Evolutionary conservation across 2,888 invertebrate genomes (phyloP), one percentile per base, ranked within the genome.

Genomic region (Pandemis heparana): DNA sequence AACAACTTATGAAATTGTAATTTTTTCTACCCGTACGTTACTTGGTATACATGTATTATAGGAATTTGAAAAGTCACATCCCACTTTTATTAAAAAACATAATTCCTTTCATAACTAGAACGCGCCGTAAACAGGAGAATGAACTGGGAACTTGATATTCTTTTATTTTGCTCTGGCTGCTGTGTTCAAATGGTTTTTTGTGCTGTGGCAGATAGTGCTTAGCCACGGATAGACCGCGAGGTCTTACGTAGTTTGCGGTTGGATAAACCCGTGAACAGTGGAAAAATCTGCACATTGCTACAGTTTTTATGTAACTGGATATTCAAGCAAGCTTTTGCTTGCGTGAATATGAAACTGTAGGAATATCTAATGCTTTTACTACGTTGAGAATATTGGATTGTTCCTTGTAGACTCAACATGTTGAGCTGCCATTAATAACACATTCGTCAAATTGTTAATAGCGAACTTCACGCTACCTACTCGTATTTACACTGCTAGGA

Each of bases 71-170:
- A 6, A 48, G 48, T 48, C 6, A 5, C n/a, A 14, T 48, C n/a
- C n/a, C 14, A 48, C 5, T 48, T n/a, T 48, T 18, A 9, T 16
- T 51, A 51, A 51, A 1, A 51, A 51, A 1, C 0, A 51, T 16
- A 46, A 46, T 16, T 53, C 53, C 2, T 18, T 18, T 53, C 53
- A 18, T 53, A 48, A 53, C 18, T 53, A 53, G 53, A 56, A 56
- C 5, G 8, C 53, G 10, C 9, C 10, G 18, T 56, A 23, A 56
- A 56, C 56, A 56, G 56, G 12, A 56, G 23, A 32, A 48, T 48
- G 48, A 48, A 46, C 23, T 14, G 46, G n/a, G 18, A 64, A 64
- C 43, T 14, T 53, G n/a, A n/a, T 63, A 70, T 70, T 63, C 53
- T 51, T 63, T 63, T 63, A 43, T 48, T 51, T 18, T 9, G 0